Percentiles rank a stretch among this genome's conserved stretches.
Evolutionary conservation across 1,140 invertebrate genomes (phyloP).

Genomic region (Leptopilina boulardi): DNA sequence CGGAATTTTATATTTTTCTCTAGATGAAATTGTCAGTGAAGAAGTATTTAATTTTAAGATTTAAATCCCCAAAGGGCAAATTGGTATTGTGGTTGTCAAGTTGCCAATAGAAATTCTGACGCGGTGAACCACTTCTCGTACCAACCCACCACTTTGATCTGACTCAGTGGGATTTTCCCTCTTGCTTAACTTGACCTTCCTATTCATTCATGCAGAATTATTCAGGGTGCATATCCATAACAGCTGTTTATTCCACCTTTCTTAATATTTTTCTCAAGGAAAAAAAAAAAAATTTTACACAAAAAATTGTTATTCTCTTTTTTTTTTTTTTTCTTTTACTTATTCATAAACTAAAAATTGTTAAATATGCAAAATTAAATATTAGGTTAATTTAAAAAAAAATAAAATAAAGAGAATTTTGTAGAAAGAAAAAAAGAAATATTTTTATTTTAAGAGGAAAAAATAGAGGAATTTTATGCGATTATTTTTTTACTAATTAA

Average conservation of each 20-base stretch:
- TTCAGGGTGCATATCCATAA: constrained; percentile 18
- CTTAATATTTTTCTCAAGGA: neutral
- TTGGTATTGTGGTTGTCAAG: constrained; percentile 17
- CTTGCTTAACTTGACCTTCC: constrained; percentile 9
- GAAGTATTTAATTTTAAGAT: neutral
- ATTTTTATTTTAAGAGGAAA: too few relatives aligned
- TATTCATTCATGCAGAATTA: constrained; percentile 26
- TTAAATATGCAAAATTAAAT: too few relatives aligned
- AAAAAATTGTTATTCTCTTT: too few relatives aligned
- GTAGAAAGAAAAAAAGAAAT: too few relatives aligned
- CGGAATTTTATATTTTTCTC: too few relatives aligned
- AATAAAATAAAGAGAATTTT: too few relatives aligned
- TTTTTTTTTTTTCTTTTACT: too few relatives aligned
- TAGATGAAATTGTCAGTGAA: neutral
- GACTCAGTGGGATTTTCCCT: neutral
- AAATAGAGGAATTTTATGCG: too few relatives aligned
- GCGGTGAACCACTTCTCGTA: neutral
- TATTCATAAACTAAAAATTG: too few relatives aligned
- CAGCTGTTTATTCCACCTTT: constrained; percentile 1
- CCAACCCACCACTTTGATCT: constrained; percentile 9
- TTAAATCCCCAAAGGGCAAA: neutral
- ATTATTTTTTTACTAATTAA: too few relatives aligned
- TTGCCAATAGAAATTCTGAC: neutral
- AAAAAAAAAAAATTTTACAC: neutral
- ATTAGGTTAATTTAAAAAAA: too few relatives aligned